These are phyloP conservation scores for Netelia fuscicornis DNA, from an alignment of 2,888 invertebrate species.

Conservation along the genomic window DNA sequence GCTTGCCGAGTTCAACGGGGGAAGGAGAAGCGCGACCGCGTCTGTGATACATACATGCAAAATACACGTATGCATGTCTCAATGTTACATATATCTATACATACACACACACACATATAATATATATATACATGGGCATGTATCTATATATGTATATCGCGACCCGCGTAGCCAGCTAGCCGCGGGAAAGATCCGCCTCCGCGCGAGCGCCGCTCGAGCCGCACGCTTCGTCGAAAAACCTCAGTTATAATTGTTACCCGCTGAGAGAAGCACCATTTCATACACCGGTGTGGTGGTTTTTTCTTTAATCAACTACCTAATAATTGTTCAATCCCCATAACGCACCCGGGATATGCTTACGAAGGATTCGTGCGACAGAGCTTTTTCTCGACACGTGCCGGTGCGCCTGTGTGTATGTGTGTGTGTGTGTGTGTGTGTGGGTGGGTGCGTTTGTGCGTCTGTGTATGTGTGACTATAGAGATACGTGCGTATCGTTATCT, in stretches of 20 bases:
- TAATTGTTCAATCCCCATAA: constrained; percentile 40
- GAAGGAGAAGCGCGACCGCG: constrained; percentile 14
- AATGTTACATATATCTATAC: not conserved
- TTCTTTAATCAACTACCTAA: constrained; percentile 37
- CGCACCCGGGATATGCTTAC: constrained; percentile 11
- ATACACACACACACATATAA: constrained; percentile 11
- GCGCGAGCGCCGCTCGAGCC: constrained; percentile 73
- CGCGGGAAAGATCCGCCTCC: constrained; percentile 82
- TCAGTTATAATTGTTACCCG: constrained; percentile 85
- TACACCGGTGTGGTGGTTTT: constrained; percentile 55
- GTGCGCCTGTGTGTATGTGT: not conserved
- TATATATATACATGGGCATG: constrained; percentile 11
- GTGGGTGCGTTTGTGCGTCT: not conserved
- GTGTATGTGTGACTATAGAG: constrained; percentile 20
- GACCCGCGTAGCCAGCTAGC: constrained; percentile 57
- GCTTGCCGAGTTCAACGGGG: not conserved
- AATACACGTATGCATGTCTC: constrained; percentile 9
- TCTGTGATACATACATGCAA: constrained; percentile 21
- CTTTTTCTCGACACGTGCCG: not conserved
- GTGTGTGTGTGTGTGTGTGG: constrained; percentile 4
- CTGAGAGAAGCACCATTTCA: constrained; percentile 79
- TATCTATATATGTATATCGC: constrained; percentile 31
- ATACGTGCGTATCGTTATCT: constrained; percentile 3
- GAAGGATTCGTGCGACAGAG: not conserved
- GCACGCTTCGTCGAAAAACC: constrained; percentile 80